phyloP scores from a whole-genome alignment of 2,797 vertebrate species.

The Ficedula albicollis region DNA sequence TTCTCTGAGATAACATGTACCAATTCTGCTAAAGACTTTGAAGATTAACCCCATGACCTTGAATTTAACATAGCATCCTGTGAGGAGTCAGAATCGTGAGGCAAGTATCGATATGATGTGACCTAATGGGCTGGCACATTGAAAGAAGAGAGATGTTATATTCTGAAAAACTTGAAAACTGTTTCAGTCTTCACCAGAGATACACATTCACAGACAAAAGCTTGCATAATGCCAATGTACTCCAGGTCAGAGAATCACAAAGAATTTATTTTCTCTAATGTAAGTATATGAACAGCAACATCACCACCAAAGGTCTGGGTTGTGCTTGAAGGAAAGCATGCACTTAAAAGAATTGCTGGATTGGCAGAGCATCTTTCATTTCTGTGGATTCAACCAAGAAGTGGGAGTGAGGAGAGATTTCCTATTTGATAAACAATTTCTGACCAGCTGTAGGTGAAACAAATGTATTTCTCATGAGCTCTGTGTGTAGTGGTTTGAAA shows the following conservation, averaged over 20 bases:
- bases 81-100: conserved; percentile 22
- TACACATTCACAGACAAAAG: not conserved
- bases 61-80: conserved; percentile 31
- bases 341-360: not conserved
- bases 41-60: conserved; percentile 65
- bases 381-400: not conserved
- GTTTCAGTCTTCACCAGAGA: not conserved
- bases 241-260: not conserved
- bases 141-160: not conserved
- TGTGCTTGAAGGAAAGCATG: not conserved
- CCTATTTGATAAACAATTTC: not conserved
- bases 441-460: not conserved
- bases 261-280: not conserved
- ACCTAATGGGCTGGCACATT: not conserved
- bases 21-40: conserved; percentile 51
- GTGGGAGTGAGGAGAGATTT: not conserved
- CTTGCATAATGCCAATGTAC: not conserved
- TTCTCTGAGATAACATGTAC: conserved; percentile 50
- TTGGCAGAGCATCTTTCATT: not conserved
- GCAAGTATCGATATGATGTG: not conserved
- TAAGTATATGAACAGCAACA: not conserved
- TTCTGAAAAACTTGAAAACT: not conserved
- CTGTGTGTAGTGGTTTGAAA: not conserved
- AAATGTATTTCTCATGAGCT: not conserved
- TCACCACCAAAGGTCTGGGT: not conserved